Conservation (phyloP, 2,888 invertebrate genomes). For the Thecocarcelia acutangulata region DNA sequence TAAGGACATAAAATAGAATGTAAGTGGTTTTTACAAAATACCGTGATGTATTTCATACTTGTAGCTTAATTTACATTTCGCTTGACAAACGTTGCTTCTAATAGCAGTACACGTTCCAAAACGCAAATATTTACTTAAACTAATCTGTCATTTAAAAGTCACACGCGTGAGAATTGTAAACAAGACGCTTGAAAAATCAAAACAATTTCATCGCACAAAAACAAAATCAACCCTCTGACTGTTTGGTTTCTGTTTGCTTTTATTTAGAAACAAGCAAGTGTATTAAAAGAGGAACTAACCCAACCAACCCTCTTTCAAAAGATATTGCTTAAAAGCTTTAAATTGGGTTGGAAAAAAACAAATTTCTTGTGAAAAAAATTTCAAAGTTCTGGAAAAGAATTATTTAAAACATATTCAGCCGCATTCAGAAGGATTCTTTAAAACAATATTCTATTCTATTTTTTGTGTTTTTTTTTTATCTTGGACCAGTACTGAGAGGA, state of each 20-base stretch:
- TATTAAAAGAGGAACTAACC: background rate
- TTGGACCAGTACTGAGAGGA: too few relatives aligned
- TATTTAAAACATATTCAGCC: too few relatives aligned
- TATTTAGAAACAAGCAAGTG: constrained; percentile 47
- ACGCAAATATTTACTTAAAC: constrained; percentile 80
- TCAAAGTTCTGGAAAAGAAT: background rate
- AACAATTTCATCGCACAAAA: constrained; percentile 66
- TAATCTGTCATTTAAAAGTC: constrained; percentile 82
- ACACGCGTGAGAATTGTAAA: constrained; percentile 81
- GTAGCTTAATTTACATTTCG: constrained; percentile 13
- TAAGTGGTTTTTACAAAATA: constrained; percentile 58
- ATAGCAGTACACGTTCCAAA: constrained; percentile 73
- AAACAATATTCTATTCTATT: background rate
- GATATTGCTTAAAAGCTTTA: constrained; percentile 30
- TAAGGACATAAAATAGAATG: constrained; percentile 66
- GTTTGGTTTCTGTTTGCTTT: constrained; percentile 23
- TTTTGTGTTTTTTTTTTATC: too few relatives aligned
- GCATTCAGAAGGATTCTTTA: background rate
- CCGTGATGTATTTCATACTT: constrained; percentile 68
- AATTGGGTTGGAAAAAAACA: constrained; percentile 6
- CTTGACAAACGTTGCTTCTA: constrained; percentile 47
- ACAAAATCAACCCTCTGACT: constrained; percentile 24
- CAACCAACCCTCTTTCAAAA: constrained; percentile 16
- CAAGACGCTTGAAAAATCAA: constrained; percentile 72
- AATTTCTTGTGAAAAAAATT: too few relatives aligned